Conservation (phyloP, 2,888 invertebrate genomes). For the Andrena flavipes region DNA sequence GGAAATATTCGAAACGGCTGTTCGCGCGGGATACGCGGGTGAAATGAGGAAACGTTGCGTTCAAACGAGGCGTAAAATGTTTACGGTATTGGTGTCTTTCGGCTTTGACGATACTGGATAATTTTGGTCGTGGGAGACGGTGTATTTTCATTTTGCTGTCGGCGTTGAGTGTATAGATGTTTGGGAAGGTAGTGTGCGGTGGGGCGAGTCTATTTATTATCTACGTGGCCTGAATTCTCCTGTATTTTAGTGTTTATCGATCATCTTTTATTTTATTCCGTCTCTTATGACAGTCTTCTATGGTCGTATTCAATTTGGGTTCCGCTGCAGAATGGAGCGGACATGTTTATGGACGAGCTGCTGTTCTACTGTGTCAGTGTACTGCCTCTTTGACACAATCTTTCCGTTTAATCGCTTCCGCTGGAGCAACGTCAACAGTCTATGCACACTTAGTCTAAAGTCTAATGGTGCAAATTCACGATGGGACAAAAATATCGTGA, state of each 20-base stretch:
- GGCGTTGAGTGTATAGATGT: neutral
- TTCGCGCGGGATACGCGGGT: neutral
- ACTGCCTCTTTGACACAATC: too few relatives aligned
- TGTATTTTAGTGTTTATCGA: too few relatives aligned
- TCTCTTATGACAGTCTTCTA: neutral
- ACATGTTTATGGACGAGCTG: constrained; percentile 1
- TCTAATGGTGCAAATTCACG: too few relatives aligned
- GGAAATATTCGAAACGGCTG: neutral
- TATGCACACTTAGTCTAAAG: too few relatives aligned
- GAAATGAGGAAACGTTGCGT: neutral
- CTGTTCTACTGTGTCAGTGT: constrained; percentile 1
- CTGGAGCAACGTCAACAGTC: too few relatives aligned
- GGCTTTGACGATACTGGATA: neutral
- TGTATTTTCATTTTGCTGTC: neutral
- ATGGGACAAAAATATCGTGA: too few relatives aligned
- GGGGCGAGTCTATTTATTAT: neutral
- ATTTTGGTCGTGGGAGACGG: neutral
- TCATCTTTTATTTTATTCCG: too few relatives aligned
- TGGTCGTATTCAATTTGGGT: constrained; percentile 10
- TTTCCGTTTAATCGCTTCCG: too few relatives aligned
- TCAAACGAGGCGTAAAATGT: constrained; percentile 1
- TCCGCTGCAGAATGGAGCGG: neutral
- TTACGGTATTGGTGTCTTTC: neutral
- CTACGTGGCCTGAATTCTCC: too few relatives aligned
- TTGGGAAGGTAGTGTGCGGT: neutral